Conservation (phyloP, 2,888 invertebrate genomes). For the Pseudococcus longispinus region DNA sequence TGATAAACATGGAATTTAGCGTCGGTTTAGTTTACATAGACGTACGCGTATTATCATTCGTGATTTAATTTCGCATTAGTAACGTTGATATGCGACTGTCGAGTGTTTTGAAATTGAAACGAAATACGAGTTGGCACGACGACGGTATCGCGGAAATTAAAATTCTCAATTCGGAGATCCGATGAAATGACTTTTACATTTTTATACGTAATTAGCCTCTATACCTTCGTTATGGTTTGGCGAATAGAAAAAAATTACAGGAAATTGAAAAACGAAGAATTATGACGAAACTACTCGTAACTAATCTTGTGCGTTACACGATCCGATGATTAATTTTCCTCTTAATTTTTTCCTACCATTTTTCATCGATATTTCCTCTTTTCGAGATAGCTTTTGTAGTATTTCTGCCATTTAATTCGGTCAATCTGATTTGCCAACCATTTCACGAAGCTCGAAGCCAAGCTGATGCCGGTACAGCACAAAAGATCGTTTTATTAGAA, state of each 20-base stretch:
- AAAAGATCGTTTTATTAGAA: background rate
- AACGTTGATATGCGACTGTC: background rate
- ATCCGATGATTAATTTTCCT: background rate
- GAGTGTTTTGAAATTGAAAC: background rate
- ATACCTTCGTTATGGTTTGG: no score
- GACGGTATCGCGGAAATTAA: background rate
- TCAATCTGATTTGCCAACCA: background rate
- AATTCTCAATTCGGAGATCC: background rate
- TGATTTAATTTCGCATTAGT: background rate
- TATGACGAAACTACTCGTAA: no score
- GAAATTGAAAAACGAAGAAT: no score
- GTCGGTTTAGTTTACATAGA: background rate
- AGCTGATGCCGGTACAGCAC: background rate
- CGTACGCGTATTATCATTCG: background rate
- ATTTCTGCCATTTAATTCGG: no score
- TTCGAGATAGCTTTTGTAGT: no score
- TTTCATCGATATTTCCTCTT: background rate
- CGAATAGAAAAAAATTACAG: no score
- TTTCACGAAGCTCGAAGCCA: background rate
- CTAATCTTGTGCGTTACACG: background rate
- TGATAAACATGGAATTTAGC: conserved; percentile 1
- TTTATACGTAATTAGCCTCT: background rate
- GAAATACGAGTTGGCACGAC: background rate
- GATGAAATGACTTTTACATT: background rate
- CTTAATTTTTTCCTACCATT: no score